These are phyloP conservation scores for Drosophila heteroneura DNA, from an alignment of 2,888 invertebrate genomes.

Conservation along the genomic window DNA sequence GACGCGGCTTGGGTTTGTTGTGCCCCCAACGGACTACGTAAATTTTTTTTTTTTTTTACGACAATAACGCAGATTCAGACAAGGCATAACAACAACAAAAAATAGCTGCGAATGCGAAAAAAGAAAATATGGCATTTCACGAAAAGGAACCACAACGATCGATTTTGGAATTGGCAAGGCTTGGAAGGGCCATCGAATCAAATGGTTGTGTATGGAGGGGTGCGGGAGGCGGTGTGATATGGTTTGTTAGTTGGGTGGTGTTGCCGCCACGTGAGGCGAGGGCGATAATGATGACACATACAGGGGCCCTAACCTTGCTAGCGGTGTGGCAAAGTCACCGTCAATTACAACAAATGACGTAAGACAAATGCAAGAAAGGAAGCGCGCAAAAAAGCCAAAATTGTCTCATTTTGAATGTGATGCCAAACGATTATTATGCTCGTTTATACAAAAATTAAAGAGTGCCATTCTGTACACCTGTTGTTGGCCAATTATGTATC, in stretches of 20 bases:
- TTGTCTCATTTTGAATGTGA: constrained; percentile 23
- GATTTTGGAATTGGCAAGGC: constrained; percentile 77
- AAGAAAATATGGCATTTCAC: constrained; percentile 59
- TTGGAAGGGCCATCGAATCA: constrained; percentile 35
- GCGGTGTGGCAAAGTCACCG: constrained; percentile 54
- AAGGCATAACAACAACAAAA: constrained; percentile 22
- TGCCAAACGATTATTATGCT: constrained; percentile 13
- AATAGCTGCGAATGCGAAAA: constrained; percentile 40
- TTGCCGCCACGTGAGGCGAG: constrained; percentile 52
- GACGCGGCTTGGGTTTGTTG: constrained; percentile 12
- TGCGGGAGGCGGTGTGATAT: background rate
- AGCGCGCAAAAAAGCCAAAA: constrained; percentile 13
- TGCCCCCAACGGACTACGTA: constrained; percentile 1
- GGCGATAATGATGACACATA: constrained; percentile 77
- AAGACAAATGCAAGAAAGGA: constrained; percentile 49
- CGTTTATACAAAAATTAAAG: background rate
- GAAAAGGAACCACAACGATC: constrained; percentile 73
- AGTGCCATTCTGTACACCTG: background rate
- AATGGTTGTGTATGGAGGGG: background rate
- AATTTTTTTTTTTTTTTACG: constrained; percentile 41
- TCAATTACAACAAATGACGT: constrained; percentile 57
- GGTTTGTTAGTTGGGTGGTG: background rate
- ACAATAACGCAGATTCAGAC: constrained; percentile 64
- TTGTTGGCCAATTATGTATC: background rate
- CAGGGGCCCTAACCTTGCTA: constrained; percentile 53